Evolutionary conservation across 2,113 vertebrate genomes (phyloP), one percentile per base, ranked within the genome.

Genomic region (Hiodon tergisus): DNA sequence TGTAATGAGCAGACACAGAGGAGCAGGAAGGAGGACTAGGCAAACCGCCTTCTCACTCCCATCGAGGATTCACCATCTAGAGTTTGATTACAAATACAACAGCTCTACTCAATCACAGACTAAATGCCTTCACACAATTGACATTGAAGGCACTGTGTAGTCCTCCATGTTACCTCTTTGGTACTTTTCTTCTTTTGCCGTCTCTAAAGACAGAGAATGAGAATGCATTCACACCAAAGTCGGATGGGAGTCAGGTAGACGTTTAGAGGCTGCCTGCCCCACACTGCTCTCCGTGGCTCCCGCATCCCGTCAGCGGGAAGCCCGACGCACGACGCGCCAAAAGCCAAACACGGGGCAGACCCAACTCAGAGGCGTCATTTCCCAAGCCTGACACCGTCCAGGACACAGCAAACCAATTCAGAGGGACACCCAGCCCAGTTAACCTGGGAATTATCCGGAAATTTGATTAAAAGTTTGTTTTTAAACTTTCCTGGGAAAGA

Each of bases 391-490:
- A 85, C 82, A 85, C 79, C 17, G 78, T 77, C 80, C 79, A 84
- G 82, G 85, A 82, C 83, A 83, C 72, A 50, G 87, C 89, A 90
- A 90, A 87, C 88, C 31, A 31, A 31, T 31, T 31, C 31, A 31
- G 31, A 31, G 31, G 31, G 80, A 86, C 88, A 87, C 84, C 87
- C 86, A 72, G 86, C 86, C 84, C 84, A 86, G 86, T 84, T 88
- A 86, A 88, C 89, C 86, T 70, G 73, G 86, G 89, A 86, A 83
- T 82, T 53, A 3, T 67, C 88, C 87, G 87, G 85, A 90, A 92
- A 92, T 92, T 90, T 89, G 89, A 91, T 92, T 91, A 90, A 90
- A 92, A 92, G 89, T 91, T 91, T 90, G 90, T 91, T 92, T 92
- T 91, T 89, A 66, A 74, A 68, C 89, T 91, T 91, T 88, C 86